These are phyloP conservation scores for Ceratotherium simum DNA, from an alignment of 2,113 vertebrate genomes.

Conservation along the genomic window DNA sequence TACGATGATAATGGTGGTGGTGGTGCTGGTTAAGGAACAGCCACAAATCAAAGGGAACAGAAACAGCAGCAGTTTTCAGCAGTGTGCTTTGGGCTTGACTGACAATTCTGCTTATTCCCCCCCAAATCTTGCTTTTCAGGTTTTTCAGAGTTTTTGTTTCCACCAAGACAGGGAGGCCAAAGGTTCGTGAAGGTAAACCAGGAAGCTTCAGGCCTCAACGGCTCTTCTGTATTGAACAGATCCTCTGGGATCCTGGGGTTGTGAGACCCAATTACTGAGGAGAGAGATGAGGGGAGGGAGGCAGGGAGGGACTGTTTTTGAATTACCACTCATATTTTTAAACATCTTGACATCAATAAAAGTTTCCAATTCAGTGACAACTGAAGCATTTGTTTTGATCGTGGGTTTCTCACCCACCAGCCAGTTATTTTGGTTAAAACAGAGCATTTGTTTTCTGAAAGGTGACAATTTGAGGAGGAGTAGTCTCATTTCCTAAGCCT, in stretches of 20 bases:
- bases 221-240: background rate
- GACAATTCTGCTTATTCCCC: background rate
- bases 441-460: slow-evolving; percentile 56
- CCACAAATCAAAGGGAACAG: background rate
- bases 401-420: slow-evolving; percentile 49
- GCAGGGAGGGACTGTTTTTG: background rate
- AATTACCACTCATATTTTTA: slow-evolving; percentile 59
- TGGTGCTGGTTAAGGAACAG: background rate
- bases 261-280: background rate
- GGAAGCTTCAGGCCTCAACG: background rate
- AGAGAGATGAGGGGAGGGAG: background rate
- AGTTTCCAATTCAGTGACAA: slow-evolving; percentile 63
- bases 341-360: slow-evolving; percentile 68
- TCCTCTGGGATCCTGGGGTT: fast-evolving
- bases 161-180: background rate
- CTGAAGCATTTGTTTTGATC: slow-evolving; percentile 11
- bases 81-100: background rate
- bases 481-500: background rate
- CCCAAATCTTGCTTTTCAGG: background rate
- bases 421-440: slow-evolving; percentile 55
- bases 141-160: background rate
- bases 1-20: background rate
- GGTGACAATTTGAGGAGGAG: background rate
- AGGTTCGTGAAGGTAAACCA: background rate
- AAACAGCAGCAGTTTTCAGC: background rate